phyloP scores from a whole-genome alignment of 2,888 invertebrate species.

The Unio pictorum region DNA sequence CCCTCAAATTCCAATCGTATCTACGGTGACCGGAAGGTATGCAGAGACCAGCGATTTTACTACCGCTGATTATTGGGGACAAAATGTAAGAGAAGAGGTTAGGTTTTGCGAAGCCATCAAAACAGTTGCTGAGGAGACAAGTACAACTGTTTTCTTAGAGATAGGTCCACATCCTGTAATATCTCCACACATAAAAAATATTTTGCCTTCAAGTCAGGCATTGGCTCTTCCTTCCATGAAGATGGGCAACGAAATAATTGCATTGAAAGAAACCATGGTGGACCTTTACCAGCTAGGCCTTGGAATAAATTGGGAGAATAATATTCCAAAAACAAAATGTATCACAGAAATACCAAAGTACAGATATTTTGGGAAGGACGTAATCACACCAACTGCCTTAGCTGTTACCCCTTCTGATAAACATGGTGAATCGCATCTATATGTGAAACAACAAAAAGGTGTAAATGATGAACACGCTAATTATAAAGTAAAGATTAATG shows the following conservation, averaged over 20 bases:
- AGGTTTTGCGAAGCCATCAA: conserved; percentile 34
- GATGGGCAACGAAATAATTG: conserved; percentile 14
- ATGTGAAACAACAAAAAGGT: not conserved
- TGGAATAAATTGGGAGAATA: conserved; percentile 16
- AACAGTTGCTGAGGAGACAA: conserved; percentile 8
- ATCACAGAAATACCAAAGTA: conserved; percentile 30
- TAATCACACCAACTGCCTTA: not conserved
- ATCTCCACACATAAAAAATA: conserved; percentile 30
- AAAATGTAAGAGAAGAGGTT: conserved; percentile 44
- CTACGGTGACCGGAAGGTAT: conserved; percentile 36
- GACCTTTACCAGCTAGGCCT: conserved; percentile 21
- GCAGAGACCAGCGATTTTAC: conserved; percentile 11
- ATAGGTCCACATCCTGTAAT: conserved; percentile 52
- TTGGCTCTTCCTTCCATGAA: conserved; percentile 19
- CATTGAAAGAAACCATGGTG: conserved; percentile 13
- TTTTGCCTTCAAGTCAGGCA: conserved; percentile 13
- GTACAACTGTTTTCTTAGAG: conserved; percentile 43
- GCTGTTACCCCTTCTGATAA: too few species aligned
- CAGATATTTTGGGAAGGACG: conserved; percentile 7
- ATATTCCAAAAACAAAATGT: conserved; percentile 5
- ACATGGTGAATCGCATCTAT: not conserved
- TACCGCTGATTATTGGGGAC: conserved; percentile 39
- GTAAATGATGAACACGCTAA: not conserved
- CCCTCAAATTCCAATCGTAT: conserved; percentile 23
- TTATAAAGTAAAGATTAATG: conserved; percentile 6